A percentile compares a stretch with the other conserved stretches of the same genome.
These are phyloP conservation scores for Lymantria monacha DNA, from an alignment of 2,888 invertebrate genomes.

Conservation along the genomic window DNA sequence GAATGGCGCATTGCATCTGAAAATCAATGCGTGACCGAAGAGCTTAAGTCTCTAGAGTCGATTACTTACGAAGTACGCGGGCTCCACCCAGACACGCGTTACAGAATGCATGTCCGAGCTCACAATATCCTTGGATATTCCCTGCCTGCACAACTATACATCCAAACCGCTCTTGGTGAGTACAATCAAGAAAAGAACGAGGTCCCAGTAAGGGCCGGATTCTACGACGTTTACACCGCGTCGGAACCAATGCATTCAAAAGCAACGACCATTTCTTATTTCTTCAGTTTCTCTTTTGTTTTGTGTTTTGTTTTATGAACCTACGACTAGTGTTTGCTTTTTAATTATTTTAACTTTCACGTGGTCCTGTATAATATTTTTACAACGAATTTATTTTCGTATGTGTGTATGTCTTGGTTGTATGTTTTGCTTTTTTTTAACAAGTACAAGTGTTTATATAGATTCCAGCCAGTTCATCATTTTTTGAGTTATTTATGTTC, in stretches of 20 bases:
- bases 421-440: slow-evolving; percentile 34
- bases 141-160: slow-evolving; percentile 87
- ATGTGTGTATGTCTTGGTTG: slow-evolving; percentile 34
- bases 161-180: slow-evolving; percentile 95
- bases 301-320: slow-evolving; percentile 66
- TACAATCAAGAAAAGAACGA: slow-evolving; percentile 77
- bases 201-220: slow-evolving; percentile 70
- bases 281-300: slow-evolving; percentile 53
- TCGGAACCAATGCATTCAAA: slow-evolving; percentile 58
- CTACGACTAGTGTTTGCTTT: slow-evolving; percentile 37
- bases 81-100: slow-evolving; percentile 90
- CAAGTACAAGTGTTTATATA: slow-evolving; percentile 43
- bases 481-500: slow-evolving; percentile 40
- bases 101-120: slow-evolving; percentile 92
- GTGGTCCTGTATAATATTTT: slow-evolving; percentile 38
- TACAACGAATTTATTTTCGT: slow-evolving; percentile 33
- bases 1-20: slow-evolving; percentile 83
- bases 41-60: slow-evolving; percentile 84
- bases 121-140: slow-evolving; percentile 94
- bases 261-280: slow-evolving; percentile 52
- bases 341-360: slow-evolving; percentile 34
- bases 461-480: slow-evolving; percentile 36
- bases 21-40: slow-evolving; percentile 81
- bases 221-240: slow-evolving; percentile 77
- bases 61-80: slow-evolving; percentile 85